Percentiles rank a stretch among this genome's conserved stretches.
Evolutionary conservation across 2,113 vertebrate genomes (phyloP).

Genomic region (Grallaria varia): DNA sequence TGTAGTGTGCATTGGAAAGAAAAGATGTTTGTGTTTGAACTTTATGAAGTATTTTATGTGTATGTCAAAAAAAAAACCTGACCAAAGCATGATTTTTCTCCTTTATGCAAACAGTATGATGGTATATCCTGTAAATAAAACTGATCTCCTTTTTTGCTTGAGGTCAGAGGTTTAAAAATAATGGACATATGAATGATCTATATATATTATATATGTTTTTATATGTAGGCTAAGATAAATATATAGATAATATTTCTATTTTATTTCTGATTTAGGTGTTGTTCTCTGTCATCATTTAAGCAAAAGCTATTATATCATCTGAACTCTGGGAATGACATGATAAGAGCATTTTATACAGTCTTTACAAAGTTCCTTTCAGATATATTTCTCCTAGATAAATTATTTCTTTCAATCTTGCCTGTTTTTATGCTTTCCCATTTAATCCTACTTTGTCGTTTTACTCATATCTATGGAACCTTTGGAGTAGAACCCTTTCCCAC

Average conservation of each 20-base stretch:
- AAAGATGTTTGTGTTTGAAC: background rate
- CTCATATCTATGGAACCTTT: background rate
- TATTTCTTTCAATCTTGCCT: background rate
- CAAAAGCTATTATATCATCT: background rate
- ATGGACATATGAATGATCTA: background rate
- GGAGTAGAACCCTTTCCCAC: background rate
- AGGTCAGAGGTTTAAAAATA: background rate
- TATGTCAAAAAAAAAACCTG: background rate
- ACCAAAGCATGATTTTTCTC: background rate
- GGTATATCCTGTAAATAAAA: background rate
- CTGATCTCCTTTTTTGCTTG: background rate
- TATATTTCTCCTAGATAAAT: background rate
- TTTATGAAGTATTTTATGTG: background rate
- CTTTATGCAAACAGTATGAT: background rate
- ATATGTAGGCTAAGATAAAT: background rate
- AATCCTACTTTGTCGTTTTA: background rate
- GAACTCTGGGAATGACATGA: background rate
- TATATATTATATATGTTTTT: background rate
- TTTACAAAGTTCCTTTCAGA: background rate
- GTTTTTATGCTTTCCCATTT: background rate
- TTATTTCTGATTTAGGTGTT: background rate
- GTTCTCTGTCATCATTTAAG: background rate
- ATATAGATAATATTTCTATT: background rate
- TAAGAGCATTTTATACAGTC: background rate
- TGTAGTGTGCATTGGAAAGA: background rate